Evolutionary conservation across 2,888 invertebrate genomes (phyloP), one percentile per base, ranked within the genome.

Genomic region (Erynnis tages): DNA sequence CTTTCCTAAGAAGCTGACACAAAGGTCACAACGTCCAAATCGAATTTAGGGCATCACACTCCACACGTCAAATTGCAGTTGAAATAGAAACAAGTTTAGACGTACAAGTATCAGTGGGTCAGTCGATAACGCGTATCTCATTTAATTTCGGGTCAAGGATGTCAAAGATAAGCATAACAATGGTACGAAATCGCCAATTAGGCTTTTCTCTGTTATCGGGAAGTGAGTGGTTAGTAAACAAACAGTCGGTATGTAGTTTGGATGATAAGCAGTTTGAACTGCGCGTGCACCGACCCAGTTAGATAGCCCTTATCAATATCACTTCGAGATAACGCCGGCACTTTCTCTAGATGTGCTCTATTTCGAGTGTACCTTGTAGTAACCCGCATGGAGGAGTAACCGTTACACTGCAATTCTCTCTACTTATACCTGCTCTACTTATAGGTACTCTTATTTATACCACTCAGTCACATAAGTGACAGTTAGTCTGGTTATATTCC

Each of bases 261-360:
- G 58, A 59, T 73, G 77, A 81, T 82, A 82, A 71, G 64, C 68
- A 70, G 76, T 76, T 74, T 71, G 78, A 69, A 70, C 76, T 70
- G 76, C 70, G 63, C 63, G 70, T 71, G 55, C 66, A 63, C 43
- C 76, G 86, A 79, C 84, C 87, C 67, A 88, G 79, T 74, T 85
- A 84, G 87, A 87, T 87, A 86, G 67, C 54, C 63, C 66, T 73
- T 83, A 82, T 84, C 83, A 68, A 66, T n/a, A n/a, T 67, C 54
- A 68, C 69, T 65, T 71, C 69, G 72, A 65, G 78, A 80, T 80
- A 79, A 75, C 72, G 67, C 66, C 66, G 63, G 66, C 68, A 79
- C 83, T 85, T 85, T 86, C 84, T 79, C 85, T 80, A 61, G 60
- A 65, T 32, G n/a, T 34, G 45, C 16, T 34, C 34, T 4, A 17